A percentile compares a stretch with the other conserved stretches of the same genome.
phyloP scores from a whole-genome alignment of 2,797 vertebrate species.

The Danio tinwini region DNA sequence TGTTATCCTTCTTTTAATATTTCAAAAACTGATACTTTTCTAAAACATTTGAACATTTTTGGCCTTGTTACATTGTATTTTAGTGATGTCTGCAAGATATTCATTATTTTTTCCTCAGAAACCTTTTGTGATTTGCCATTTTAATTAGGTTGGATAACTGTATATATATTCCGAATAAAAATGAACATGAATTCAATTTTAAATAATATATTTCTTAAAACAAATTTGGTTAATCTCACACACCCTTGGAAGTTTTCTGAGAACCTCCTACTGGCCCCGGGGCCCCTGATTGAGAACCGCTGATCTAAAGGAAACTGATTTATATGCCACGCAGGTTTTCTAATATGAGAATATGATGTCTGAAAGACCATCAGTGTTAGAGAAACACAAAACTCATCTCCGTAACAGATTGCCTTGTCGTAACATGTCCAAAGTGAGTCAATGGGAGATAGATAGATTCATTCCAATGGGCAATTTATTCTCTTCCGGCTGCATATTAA shows the following conservation, averaged over 20 bases:
- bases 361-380: slow-evolving; percentile 46
- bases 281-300: not conserved
- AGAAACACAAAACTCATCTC: slow-evolving; percentile 49
- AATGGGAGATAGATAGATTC: slow-evolving; percentile 66
- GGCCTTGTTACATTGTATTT: no score
- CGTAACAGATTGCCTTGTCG: slow-evolving; percentile 62
- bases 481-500: slow-evolving; percentile 68
- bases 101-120: no score
- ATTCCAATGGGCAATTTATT: slow-evolving; percentile 70
- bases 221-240: not conserved
- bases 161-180: no score
- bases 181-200: not conserved
- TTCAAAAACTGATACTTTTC: no score
- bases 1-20: no score
- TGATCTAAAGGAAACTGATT: slow-evolving; percentile 17
- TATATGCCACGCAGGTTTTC: slow-evolving; percentile 44
- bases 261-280: not conserved
- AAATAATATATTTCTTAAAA: not conserved
- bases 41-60: no score
- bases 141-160: not conserved
- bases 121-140: not conserved
- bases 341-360: slow-evolving; percentile 43
- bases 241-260: not conserved
- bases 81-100: no score
- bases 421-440: slow-evolving; percentile 63